Evolutionary conservation across 2,797 vertebrate species (phyloP).

Genomic region (Sebastes ruberrimus): DNA sequence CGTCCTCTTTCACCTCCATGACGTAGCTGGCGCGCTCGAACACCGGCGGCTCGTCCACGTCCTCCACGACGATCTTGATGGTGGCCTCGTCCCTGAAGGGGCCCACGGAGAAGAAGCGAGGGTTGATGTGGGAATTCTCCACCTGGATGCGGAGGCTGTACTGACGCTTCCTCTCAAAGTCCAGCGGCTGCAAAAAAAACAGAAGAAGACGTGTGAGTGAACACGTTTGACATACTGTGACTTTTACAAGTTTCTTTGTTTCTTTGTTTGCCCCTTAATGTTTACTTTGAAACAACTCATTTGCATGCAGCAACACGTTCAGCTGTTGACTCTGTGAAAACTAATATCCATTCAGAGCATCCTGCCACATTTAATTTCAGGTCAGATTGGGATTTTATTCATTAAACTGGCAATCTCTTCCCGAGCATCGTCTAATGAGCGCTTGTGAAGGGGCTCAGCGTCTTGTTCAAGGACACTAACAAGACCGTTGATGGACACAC

Average conservation of each 20-base stretch:
- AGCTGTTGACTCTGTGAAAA: conserved; percentile 19
- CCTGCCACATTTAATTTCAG: conserved; percentile 52
- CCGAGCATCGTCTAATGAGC: conserved; percentile 47
- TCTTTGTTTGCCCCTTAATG: not conserved
- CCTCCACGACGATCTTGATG: conserved; percentile 89
- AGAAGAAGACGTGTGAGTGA: rapidly evolving
- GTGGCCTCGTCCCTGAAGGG: conserved; percentile 91
- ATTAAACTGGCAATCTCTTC: conserved; percentile 51
- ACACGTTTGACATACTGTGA: not conserved
- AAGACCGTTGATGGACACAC: conserved; percentile 49
- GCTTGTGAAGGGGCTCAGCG: conserved; percentile 22
- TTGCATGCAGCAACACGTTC: conserved; percentile 30
- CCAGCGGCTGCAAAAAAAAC: conserved; percentile 82
- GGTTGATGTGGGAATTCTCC: conserved; percentile 87
- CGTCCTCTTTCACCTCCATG: conserved; percentile 92
- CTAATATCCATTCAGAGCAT: conserved; percentile 41
- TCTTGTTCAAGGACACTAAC: conserved; percentile 54
- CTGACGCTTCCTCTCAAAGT: conserved; percentile 90
- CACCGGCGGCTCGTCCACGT: conserved; percentile 91
- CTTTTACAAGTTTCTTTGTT: not conserved
- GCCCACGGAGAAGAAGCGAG: conserved; percentile 87
- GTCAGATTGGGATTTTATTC: conserved; percentile 49
- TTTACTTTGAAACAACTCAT: conserved; percentile 28
- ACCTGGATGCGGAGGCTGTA: conserved; percentile 92
- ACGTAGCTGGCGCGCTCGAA: conserved; percentile 88